Conservation (phyloP, 2,113 vertebrate species). For the Coreoperca whiteheadi region DNA sequence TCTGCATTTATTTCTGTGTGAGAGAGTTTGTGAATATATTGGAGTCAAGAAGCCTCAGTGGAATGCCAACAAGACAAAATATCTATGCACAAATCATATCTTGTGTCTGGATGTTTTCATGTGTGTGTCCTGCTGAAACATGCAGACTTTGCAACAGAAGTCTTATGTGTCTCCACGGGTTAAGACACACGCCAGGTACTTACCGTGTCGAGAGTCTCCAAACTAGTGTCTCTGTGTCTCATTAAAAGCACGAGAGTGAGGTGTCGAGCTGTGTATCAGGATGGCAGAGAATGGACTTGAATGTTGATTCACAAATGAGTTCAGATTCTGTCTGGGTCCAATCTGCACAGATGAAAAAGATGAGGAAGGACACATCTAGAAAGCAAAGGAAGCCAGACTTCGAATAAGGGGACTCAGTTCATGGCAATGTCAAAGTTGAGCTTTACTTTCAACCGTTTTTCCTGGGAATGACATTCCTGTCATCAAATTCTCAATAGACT, state of each 20-base stretch:
- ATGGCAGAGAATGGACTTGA: slow-evolving; percentile 10
- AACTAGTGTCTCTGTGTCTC: slow-evolving; percentile 19
- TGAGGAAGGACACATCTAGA: not conserved
- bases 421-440: not conserved
- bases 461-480: not conserved
- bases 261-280: slow-evolving; percentile 9
- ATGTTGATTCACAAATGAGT: slow-evolving; percentile 39
- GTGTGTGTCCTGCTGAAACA: not conserved
- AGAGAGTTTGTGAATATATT: slow-evolving; percentile 31
- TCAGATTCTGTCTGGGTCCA: not conserved
- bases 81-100: slow-evolving; percentile 28
- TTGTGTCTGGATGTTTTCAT: slow-evolving; percentile 17
- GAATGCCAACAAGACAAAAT: slow-evolving; percentile 31
- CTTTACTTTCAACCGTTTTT: not conserved
- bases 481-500: not conserved
- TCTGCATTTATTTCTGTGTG: slow-evolving; percentile 6
- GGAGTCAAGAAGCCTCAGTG: slow-evolving; percentile 23
- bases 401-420: not conserved
- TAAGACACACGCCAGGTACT: slow-evolving; percentile 8
- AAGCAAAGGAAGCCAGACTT: not conserved
- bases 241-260: slow-evolving; percentile 29
- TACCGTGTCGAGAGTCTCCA: slow-evolving; percentile 23
- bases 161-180: slow-evolving; percentile 10
- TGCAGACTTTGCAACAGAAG: not conserved
- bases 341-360: not conserved